These are phyloP conservation scores for Eudasyphora cyanicolor DNA, from an alignment of 2,888 invertebrate genomes.

Conservation along the genomic window DNA sequence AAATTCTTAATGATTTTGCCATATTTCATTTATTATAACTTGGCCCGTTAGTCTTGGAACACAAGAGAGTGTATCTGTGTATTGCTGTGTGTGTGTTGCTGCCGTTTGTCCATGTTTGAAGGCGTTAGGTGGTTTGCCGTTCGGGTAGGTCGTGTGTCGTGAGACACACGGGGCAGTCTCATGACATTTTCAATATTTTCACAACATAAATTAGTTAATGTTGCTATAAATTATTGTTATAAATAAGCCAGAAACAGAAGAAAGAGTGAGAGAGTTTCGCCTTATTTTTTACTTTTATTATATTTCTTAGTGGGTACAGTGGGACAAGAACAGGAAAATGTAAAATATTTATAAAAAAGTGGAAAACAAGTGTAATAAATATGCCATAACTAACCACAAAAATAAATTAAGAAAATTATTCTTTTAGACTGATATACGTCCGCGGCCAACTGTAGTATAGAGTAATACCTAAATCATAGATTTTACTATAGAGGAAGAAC, in stretches of 20 bases:
- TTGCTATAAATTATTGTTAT: constrained; percentile 60
- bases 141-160: constrained; percentile 18
- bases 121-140: not conserved
- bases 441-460: too few species aligned
- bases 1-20: constrained; percentile 48
- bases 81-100: not conserved
- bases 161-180: constrained; percentile 37
- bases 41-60: constrained; percentile 15
- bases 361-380: too few species aligned
- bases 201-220: constrained; percentile 61
- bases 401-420: too few species aligned
- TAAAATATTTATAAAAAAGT: too few species aligned
- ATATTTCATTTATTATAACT: constrained; percentile 36
- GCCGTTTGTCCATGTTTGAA: not conserved
- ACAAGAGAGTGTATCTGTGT: not conserved
- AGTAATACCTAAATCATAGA: too few species aligned
- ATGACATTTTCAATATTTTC: constrained; percentile 64
- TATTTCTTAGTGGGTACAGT: not conserved
- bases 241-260: constrained; percentile 36
- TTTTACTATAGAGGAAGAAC: too few species aligned
- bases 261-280: constrained; percentile 28
- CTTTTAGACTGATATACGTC: too few species aligned
- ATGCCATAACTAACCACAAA: too few species aligned
- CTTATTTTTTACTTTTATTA: not conserved
- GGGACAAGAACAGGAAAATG: too few species aligned